Evolutionary conservation across 1,140 invertebrate species (phyloP), one percentile per base, ranked within the genome.

Genomic region (Pseudomyrmex dendroicus): DNA sequence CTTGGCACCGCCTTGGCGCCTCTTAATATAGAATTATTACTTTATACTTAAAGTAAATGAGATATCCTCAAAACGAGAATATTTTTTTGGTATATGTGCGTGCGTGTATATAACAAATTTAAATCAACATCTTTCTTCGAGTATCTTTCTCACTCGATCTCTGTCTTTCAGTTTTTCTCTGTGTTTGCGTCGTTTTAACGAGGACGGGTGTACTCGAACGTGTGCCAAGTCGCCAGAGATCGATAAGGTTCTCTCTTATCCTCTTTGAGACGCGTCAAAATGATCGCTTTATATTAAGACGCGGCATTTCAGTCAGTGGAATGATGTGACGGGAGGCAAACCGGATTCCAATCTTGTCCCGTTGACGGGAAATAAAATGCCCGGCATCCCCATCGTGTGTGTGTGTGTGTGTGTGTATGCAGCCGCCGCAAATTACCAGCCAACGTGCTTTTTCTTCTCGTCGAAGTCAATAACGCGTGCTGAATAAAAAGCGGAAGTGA

Each of bases 351-450:
- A 64, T n/a, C 15, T 62, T 48, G 72, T 64, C 61, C 25, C 73
- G 8, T 15, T 15, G 48, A 76, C n/a, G 48, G 35, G 63, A 74
- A 63, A 35, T 74, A 63, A 63, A 76, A 76, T 54, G 48, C 59
- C n/a, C 59, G n/a, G 2, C n/a, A 74, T 62, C 15, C 57, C 13
- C 44, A 35, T 35, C 35, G 35, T 35, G 0, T 35, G 3, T 35
- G 35, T 35, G 35, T 35, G 35, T 35, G 35, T 35, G 35, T 7
- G 35, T 35, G 35, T 35, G 35, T 13, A 1, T 54, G 62, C 12
- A 22, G 22, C 12, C 35, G 17, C 54, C 48, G 15, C 64, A 76
- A 76, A 76, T 64, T 64, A 54, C n/a, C n/a, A 76, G 8, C 25
- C 59, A 22, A 52, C 44, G 44, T 20, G 70, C 44, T 20, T 62